These are phyloP conservation scores for Petrocephalus schoutedeni DNA, from an alignment of 2,797 vertebrate species.

Conservation along the genomic window DNA sequence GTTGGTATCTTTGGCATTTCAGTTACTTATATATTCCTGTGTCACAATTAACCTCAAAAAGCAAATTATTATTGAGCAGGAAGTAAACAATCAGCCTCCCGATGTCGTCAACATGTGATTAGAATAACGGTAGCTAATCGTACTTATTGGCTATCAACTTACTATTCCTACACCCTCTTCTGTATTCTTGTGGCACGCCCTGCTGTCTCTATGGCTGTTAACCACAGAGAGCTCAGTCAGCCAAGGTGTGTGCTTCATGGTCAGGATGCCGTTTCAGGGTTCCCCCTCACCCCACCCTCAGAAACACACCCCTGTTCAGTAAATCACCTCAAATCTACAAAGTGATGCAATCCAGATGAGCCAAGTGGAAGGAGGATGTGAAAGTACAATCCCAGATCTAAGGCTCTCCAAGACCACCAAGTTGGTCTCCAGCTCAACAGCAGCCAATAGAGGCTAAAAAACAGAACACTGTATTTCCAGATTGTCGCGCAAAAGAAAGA, in stretches of 20 bases:
- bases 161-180: slow-evolving; percentile 15
- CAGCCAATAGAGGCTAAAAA: not conserved
- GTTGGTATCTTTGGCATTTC: not conserved
- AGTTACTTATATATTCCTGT: not conserved
- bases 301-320: not conserved
- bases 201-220: slow-evolving; percentile 12
- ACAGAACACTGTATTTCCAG: not conserved
- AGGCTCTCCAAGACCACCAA: slow-evolving; percentile 48
- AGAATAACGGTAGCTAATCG: not conserved
- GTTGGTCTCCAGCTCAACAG: slow-evolving; percentile 41
- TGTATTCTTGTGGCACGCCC: slow-evolving; percentile 6
- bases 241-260: slow-evolving; percentile 22
- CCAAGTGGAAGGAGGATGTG: slow-evolving; percentile 17
- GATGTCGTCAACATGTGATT: not conserved
- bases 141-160: not conserved
- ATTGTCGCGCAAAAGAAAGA: not conserved
- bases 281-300: not conserved
- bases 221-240: slow-evolving; percentile 14
- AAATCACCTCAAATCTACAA: slow-evolving; percentile 21
- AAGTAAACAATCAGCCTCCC: not conserved
- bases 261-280: not conserved
- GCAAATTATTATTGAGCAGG: not conserved
- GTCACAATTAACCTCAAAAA: not conserved
- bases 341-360: slow-evolving; percentile 26
- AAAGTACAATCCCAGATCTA: slow-evolving; percentile 17